Conservation (phyloP, 2,113 vertebrate genomes). For the Calonectris borealis region DNA sequence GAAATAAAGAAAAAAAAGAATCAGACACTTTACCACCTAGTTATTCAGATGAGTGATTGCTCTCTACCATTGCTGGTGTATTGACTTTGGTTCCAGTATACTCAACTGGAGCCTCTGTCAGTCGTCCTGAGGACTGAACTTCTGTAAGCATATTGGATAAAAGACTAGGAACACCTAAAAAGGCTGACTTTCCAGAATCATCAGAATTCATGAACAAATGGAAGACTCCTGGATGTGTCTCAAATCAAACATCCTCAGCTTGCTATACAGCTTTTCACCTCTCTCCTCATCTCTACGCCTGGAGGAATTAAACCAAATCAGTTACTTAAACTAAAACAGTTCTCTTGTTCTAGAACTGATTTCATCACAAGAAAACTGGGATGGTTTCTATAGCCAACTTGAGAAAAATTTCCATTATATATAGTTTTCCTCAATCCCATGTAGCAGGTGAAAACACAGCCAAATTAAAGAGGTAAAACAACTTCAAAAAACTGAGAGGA, state of each 20-base stretch:
- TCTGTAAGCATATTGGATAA: neutral
- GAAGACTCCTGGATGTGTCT: neutral
- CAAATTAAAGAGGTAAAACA: neutral
- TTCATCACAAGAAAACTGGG: neutral
- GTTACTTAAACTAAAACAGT: neutral
- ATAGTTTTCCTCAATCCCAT: neutral
- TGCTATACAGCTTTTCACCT: neutral
- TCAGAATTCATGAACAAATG: neutral
- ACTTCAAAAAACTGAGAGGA: neutral
- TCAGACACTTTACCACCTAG: neutral
- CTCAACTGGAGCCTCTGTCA: neutral
- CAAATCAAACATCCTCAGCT: neutral
- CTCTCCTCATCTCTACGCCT: neutral
- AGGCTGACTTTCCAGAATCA: neutral
- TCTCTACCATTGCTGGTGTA: neutral
- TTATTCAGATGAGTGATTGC: neutral
- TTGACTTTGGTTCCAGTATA: neutral
- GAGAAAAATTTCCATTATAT: neutral
- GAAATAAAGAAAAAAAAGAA: neutral
- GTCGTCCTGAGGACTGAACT: neutral
- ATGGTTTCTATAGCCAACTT: neutral
- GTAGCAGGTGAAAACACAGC: neutral
- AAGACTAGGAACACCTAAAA: neutral
- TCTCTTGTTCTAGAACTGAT: neutral
- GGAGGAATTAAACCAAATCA: neutral